Conservation (phyloP, 2,113 vertebrate genomes). For the Patagioenas fasciata region DNA sequence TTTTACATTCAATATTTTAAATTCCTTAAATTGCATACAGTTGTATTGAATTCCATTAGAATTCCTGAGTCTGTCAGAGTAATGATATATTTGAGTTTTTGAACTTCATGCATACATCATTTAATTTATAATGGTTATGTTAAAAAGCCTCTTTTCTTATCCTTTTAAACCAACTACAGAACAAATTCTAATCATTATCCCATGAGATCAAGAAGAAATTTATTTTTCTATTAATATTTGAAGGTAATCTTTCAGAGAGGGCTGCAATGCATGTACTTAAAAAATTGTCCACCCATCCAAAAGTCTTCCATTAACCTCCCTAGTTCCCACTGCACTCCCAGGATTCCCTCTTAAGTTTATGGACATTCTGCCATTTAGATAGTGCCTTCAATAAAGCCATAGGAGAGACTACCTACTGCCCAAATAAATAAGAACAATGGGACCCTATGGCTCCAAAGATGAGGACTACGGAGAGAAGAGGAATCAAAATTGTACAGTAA, state of each 20-base stretch:
- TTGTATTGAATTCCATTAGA: background rate
- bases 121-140: background rate
- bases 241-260: background rate
- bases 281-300: background rate
- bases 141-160: background rate
- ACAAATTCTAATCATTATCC: background rate
- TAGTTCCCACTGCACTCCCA: background rate
- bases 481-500: background rate
- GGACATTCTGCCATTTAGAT: background rate
- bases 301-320: background rate
- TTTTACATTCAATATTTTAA: slow-evolving; percentile 41
- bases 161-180: background rate
- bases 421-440: background rate
- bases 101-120: background rate
- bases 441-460: background rate
- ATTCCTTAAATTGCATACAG: background rate
- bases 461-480: background rate
- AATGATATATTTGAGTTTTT: slow-evolving; percentile 18
- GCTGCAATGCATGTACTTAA: background rate
- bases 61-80: background rate
- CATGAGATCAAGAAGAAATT: background rate
- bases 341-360: background rate
- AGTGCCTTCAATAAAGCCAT: background rate
- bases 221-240: background rate
- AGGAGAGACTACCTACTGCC: background rate